phyloP scores from a whole-genome alignment of 2,113 vertebrate species.

The Entomyzon cyanotis region DNA sequence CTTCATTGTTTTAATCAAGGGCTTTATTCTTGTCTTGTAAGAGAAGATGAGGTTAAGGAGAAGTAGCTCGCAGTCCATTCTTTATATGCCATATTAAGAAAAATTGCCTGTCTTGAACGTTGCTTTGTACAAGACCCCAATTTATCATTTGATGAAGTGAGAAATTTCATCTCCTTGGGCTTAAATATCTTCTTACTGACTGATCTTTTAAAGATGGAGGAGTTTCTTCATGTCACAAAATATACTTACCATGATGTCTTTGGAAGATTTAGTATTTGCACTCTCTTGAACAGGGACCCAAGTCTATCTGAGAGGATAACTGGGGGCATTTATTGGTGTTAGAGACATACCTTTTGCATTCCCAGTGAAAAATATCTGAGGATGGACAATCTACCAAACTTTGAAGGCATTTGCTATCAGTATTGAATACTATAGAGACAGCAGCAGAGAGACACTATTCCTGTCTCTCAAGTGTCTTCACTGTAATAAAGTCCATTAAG shows the following conservation, averaged over 20 bases:
- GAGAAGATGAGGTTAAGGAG: background rate
- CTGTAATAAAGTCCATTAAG: background rate
- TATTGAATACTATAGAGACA: background rate
- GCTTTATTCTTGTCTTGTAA: background rate
- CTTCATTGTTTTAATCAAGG: background rate
- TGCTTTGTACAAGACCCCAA: background rate
- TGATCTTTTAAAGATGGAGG: background rate
- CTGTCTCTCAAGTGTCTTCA: background rate
- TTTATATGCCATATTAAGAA: background rate
- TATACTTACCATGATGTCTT: background rate
- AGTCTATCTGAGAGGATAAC: background rate
- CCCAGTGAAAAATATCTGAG: background rate
- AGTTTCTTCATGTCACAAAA: background rate
- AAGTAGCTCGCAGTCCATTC: background rate
- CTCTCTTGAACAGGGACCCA: background rate
- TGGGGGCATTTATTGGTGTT: background rate
- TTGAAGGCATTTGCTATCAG: background rate
- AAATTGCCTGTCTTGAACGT: background rate
- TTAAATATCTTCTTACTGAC: background rate
- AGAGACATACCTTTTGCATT: background rate
- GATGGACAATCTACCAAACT: background rate
- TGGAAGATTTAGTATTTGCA: background rate
- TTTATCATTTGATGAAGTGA: background rate
- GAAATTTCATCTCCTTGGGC: background rate
- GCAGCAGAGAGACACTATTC: background rate